Conservation (phyloP, 2,888 invertebrate species). For the Pharmacophagus antenor region DNA sequence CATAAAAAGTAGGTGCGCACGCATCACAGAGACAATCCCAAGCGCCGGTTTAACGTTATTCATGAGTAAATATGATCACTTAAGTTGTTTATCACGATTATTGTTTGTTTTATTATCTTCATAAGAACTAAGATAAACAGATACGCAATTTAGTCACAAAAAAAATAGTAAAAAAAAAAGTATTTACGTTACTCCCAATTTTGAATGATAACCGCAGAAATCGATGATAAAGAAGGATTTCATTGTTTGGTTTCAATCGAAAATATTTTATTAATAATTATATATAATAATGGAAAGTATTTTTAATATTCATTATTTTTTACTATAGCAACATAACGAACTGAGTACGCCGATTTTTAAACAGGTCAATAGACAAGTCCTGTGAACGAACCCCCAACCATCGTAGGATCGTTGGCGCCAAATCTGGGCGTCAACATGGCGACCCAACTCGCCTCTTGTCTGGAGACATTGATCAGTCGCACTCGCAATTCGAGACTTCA, state of each 20-base stretch:
- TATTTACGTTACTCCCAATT: too few relatives aligned
- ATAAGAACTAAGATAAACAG: background rate
- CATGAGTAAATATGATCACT: too few relatives aligned
- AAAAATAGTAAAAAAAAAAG: too few relatives aligned
- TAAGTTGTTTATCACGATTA: too few relatives aligned
- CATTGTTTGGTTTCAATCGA: too few relatives aligned
- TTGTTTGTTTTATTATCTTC: background rate
- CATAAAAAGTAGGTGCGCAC: constrained; percentile 30
- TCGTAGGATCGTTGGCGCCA: constrained; percentile 66
- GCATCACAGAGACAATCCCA: background rate
- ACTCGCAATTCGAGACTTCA: constrained; percentile 33
- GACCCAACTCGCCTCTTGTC: constrained; percentile 43
- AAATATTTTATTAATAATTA: too few relatives aligned
- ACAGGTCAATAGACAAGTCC: constrained; percentile 58
- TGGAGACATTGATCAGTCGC: constrained; percentile 47
- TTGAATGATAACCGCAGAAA: too few relatives aligned
- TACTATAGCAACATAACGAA: background rate
- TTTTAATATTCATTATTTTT: background rate
- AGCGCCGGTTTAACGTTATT: background rate
- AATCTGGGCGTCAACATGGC: constrained; percentile 64
- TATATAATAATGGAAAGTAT: background rate
- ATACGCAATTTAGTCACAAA: too few relatives aligned
- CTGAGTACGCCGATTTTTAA: constrained; percentile 36
- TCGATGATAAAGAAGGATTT: too few relatives aligned
- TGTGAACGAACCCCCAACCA: constrained; percentile 52